A percentile compares a stretch with the other conserved stretches of the same genome.
Evolutionary conservation across 2,113 vertebrate genomes (phyloP).

Genomic region (Atherinomorus stipes): DNA sequence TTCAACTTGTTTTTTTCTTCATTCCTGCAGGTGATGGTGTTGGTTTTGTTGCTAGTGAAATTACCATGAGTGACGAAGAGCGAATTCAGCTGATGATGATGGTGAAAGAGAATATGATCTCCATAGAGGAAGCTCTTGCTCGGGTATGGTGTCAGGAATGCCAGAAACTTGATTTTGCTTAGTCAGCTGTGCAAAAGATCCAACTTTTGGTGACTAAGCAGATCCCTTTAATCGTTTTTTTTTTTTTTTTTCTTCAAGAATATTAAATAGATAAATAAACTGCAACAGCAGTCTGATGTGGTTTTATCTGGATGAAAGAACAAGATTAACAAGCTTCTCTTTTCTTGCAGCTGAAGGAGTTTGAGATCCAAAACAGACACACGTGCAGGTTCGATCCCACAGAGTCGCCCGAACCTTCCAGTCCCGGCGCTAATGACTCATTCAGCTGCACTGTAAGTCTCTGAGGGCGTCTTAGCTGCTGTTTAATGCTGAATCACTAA

Average conservation of each 20-base stretch:
- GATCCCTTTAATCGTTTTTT: too few relatives aligned
- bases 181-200: not conserved
- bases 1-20: not conserved
- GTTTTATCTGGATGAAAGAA: too few relatives aligned
- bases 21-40: conserved; percentile 88
- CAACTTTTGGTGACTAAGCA: not conserved
- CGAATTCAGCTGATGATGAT: conserved; percentile 99
- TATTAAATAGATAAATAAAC: too few relatives aligned
- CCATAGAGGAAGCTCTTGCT: conserved; percentile 95
- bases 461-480: conserved; percentile 17
- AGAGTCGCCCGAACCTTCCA: conserved; percentile 87
- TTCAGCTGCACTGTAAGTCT: conserved; percentile 90
- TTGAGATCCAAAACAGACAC: conserved; percentile 91
- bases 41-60: conserved; percentile 95
- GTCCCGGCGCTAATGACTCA: conserved; percentile 83
- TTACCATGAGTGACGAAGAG: conserved; percentile 98
- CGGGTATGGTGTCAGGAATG: conserved; percentile 84
- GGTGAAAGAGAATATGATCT: conserved; percentile 99
- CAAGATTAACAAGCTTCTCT: conserved; percentile 7
- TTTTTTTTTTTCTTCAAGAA: too few relatives aligned
- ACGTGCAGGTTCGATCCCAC: conserved; percentile 77
- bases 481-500: conserved; percentile 48
- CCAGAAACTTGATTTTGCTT: not conserved
- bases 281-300: too few relatives aligned
- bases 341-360: conserved; percentile 91